Percentiles rank a stretch among this genome's conserved stretches.
phyloP scores from a whole-genome alignment of 2,113 vertebrate genomes.

The Eira barbara region DNA sequence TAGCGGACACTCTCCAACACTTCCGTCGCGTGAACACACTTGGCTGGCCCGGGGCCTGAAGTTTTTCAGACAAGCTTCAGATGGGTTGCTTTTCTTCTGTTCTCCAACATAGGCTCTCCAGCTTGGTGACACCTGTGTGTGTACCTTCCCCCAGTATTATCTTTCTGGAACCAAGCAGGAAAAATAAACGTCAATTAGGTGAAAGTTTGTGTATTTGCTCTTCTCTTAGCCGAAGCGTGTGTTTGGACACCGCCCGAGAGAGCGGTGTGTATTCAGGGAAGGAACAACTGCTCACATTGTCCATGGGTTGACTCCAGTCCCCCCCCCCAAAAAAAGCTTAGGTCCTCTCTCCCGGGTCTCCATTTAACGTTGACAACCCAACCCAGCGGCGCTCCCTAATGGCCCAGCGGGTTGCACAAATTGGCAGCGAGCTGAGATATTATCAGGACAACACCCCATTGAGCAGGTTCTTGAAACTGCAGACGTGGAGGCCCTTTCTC shows the following conservation, averaged over 20 bases:
- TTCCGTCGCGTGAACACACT: background rate
- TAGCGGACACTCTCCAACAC: background rate
- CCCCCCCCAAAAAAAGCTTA: constrained; percentile 30
- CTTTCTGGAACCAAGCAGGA: constrained; percentile 39
- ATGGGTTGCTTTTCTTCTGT: background rate
- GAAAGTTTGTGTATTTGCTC: constrained; percentile 29
- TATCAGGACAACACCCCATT: constrained; percentile 74
- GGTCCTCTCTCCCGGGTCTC: constrained; percentile 54
- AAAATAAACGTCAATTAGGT: constrained; percentile 49
- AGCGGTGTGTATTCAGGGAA: background rate
- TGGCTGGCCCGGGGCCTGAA: background rate
- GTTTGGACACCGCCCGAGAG: background rate
- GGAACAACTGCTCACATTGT: constrained; percentile 33
- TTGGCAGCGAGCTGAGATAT: constrained; percentile 73
- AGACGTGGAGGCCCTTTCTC: constrained; percentile 70
- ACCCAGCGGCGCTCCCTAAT: constrained; percentile 74
- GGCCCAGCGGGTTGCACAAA: constrained; percentile 76
- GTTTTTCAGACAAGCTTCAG: background rate
- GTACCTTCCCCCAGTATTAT: background rate
- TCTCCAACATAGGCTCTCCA: background rate
- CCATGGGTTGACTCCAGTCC: constrained; percentile 21
- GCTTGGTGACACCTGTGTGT: constrained; percentile 10
- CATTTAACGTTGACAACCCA: constrained; percentile 65
- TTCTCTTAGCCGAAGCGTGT: background rate
- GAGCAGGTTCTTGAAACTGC: constrained; percentile 71